These are phyloP conservation scores for Zenarchopterus dispar DNA, from an alignment of 2,797 vertebrate species.

Conservation along the genomic window DNA sequence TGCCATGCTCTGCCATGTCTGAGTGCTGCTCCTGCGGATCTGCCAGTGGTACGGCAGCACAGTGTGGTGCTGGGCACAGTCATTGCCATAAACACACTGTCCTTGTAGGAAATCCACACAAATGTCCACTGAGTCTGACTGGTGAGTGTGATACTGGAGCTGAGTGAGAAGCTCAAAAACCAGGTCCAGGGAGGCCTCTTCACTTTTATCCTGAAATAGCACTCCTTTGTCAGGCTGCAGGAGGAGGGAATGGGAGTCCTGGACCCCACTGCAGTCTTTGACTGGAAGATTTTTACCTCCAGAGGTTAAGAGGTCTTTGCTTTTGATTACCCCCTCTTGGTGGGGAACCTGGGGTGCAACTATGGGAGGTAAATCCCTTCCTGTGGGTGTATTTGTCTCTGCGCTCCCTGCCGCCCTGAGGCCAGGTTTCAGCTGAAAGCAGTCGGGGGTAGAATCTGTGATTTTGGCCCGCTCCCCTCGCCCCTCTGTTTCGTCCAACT, in stretches of 20 bases:
- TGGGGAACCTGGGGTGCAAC: constrained; percentile 77
- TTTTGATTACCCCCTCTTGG: constrained; percentile 84
- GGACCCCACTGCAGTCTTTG: constrained; percentile 74
- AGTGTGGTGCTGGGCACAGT: constrained; percentile 95
- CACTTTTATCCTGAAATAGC: constrained; percentile 97
- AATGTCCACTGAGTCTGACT: constrained; percentile 91
- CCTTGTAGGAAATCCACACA: constrained; percentile 98
- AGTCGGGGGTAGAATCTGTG: constrained; percentile 57
- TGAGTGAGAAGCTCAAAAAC: constrained; percentile 98
- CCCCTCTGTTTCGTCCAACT: constrained; percentile 75
- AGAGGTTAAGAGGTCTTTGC: constrained; percentile 84
- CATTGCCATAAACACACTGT: constrained; percentile 90
- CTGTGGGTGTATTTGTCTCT: constrained; percentile 56
- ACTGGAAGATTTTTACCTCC: constrained; percentile 82
- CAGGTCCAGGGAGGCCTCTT: constrained; percentile 96
- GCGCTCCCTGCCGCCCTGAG: constrained; percentile 69
- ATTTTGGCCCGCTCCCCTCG: constrained; percentile 71
- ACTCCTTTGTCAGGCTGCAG: constrained; percentile 77
- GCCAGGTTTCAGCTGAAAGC: constrained; percentile 72
- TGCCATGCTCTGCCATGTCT: constrained; percentile 93
- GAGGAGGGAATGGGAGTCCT: constrained; percentile 56
- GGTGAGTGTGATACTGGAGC: constrained; percentile 97
- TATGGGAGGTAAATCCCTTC: constrained; percentile 65
- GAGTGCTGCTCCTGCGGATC: constrained; percentile 87
- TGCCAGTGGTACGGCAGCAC: constrained; percentile 98